These are phyloP conservation scores for Myotis davidii DNA, from an alignment of 2,113 vertebrate species.

Conservation along the genomic window DNA sequence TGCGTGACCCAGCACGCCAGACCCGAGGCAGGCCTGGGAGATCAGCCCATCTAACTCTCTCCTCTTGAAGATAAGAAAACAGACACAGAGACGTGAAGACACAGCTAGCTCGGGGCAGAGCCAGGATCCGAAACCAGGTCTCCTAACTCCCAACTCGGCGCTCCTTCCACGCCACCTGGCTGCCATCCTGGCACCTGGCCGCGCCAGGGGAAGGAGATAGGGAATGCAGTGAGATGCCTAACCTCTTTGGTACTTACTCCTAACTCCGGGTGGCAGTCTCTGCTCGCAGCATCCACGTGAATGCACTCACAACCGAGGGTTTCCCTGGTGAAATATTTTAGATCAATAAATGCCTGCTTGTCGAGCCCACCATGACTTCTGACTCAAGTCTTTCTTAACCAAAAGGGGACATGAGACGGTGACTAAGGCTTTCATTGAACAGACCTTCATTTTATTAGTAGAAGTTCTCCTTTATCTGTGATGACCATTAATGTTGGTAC, in stretches of 20 bases:
- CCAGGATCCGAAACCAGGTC: neutral
- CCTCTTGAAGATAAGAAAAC: neutral
- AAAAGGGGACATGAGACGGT: constrained; percentile 25
- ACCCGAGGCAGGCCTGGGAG: neutral
- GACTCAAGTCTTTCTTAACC: constrained; percentile 58
- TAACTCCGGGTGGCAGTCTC: constrained; percentile 79
- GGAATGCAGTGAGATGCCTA: neutral
- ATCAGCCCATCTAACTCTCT: neutral
- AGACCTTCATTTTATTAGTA: neutral
- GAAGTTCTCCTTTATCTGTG: neutral
- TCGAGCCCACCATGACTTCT: constrained; percentile 62
- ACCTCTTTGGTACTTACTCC: constrained; percentile 80
- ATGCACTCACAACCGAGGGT: constrained; percentile 80
- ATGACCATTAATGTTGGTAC: neutral
- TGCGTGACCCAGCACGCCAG: too few relatives aligned
- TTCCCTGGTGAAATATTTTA: constrained; percentile 77
- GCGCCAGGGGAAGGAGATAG: neutral
- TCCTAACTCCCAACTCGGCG: neutral
- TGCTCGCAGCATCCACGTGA: constrained; percentile 78
- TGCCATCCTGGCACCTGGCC: neutral
- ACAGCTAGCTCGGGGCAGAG: neutral
- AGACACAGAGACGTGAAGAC: neutral
- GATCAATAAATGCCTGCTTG: constrained; percentile 76
- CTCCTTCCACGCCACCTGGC: neutral
- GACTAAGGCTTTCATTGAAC: neutral